Conservation (phyloP, 2,113 vertebrate genomes). For the Strix aluco region DNA sequence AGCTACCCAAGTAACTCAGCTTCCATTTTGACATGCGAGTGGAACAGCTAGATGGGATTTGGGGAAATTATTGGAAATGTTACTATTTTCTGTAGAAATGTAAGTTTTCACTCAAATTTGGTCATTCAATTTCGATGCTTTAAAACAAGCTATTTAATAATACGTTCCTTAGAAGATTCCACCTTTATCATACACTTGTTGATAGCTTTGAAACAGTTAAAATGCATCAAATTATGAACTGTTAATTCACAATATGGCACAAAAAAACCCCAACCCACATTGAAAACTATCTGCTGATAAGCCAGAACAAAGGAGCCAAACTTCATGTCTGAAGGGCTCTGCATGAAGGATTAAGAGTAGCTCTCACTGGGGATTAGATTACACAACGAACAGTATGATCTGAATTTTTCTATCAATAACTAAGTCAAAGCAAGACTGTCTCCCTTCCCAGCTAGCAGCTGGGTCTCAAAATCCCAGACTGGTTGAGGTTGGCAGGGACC, state of each 20-base stretch:
- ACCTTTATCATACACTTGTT: not conserved
- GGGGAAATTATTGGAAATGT: not conserved
- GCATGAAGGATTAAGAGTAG: not conserved
- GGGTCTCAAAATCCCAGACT: not conserved
- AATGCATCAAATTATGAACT: not conserved
- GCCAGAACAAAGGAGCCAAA: not conserved
- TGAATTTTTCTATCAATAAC: not conserved
- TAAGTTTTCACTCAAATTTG: not conserved
- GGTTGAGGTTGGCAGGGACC: not conserved
- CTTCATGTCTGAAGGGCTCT: not conserved
- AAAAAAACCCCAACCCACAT: no score
- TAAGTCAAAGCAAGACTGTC: not conserved
- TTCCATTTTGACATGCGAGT: not conserved
- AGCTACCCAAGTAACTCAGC: not conserved
- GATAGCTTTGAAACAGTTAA: not conserved
- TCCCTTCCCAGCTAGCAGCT: not conserved
- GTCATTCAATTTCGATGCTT: not conserved
- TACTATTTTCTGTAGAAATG: not conserved
- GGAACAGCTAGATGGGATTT: not conserved
- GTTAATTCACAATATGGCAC: not conserved
- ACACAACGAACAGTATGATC: not conserved
- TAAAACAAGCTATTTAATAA: not conserved
- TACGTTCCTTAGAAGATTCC: not conserved
- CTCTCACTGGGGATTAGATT: not conserved
- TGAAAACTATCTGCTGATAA: not conserved